These are phyloP conservation scores for Tenthredo distinguenda DNA, from an alignment of 2,888 invertebrate genomes.

Conservation along the genomic window DNA sequence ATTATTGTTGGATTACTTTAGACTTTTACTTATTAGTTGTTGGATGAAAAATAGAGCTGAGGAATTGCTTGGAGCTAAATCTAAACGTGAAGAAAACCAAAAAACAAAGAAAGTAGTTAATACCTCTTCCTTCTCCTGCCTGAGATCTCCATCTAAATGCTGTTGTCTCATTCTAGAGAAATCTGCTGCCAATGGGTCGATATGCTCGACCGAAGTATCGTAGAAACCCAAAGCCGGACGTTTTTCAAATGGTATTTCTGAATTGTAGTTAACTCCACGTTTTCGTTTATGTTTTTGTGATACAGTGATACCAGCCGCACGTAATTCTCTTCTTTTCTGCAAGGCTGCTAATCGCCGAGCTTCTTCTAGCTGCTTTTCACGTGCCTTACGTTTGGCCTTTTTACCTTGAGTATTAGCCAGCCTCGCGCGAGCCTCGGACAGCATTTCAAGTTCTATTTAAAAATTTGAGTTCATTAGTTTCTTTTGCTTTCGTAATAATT, in stretches of 20 bases:
- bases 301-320: constrained; percentile 95
- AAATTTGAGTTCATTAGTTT: constrained; percentile 51
- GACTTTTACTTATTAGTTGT: neutral
- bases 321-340: constrained; percentile 97
- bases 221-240: constrained; percentile 95
- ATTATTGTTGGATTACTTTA: constrained; percentile 54
- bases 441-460: constrained; percentile 95
- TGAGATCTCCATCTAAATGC: constrained; percentile 94
- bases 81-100: neutral
- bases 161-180: constrained; percentile 95
- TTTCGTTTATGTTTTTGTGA: constrained; percentile 88
- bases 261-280: constrained; percentile 97
- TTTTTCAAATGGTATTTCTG: constrained; percentile 99
- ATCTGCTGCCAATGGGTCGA: constrained; percentile 94
- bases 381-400: constrained; percentile 95
- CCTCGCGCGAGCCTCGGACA: constrained; percentile 98
- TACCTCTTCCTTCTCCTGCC: constrained; percentile 95
- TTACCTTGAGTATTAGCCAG: constrained; percentile 99
- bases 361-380: constrained; percentile 99
- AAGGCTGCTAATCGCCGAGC: constrained; percentile 97
- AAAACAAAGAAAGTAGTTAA: constrained; percentile 41
- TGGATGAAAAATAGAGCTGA: neutral
- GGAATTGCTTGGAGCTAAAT: constrained; percentile 3
- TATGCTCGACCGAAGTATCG: constrained; percentile 93
- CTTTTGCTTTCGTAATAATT: neutral